Evolutionary conservation across 1,140 invertebrate species (phyloP).

Genomic region (Homarus americanus): DNA sequence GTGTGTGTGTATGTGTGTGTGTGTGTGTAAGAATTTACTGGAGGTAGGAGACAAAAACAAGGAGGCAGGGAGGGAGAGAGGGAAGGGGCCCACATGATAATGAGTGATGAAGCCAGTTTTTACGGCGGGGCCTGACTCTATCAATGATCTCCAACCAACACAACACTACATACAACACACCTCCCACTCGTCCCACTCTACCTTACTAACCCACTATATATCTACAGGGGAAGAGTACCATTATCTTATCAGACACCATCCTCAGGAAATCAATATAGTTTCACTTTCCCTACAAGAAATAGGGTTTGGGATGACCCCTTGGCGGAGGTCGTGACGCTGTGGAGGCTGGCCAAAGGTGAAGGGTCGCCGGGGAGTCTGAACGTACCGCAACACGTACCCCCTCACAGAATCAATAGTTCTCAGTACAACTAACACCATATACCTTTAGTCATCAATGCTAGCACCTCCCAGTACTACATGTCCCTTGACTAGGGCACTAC

Average conservation of each 20-base stretch:
- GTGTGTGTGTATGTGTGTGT: slow-evolving; percentile 17
- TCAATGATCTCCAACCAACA: background rate
- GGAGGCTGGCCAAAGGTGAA: slow-evolving; percentile 53
- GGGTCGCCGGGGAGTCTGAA: slow-evolving; percentile 24
- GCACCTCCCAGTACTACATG: no score
- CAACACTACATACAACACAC: background rate
- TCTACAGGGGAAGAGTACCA: background rate
- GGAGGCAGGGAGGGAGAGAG: background rate
- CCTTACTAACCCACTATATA: no score
- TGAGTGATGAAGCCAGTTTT: no score
- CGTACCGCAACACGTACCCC: slow-evolving; percentile 15
- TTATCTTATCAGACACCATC: background rate
- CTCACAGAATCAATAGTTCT: no score
- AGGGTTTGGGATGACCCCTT: slow-evolving; percentile 18
- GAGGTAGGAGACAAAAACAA: no score
- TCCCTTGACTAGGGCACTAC: no score
- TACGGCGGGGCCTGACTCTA: background rate
- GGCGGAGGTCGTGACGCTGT: slow-evolving; percentile 52
- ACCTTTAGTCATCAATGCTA: no score
- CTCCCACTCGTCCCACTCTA: background rate
- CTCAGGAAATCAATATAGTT: slow-evolving; percentile 33
- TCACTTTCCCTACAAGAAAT: slow-evolving; percentile 35
- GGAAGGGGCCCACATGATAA: no score
- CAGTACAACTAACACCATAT: no score
- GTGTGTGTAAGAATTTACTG: slow-evolving; percentile 19